Percentiles rank a stretch among this genome's conserved stretches.
phyloP scores from a whole-genome alignment of 2,113 vertebrate genomes.

The Tragelaphus strepsiceros region DNA sequence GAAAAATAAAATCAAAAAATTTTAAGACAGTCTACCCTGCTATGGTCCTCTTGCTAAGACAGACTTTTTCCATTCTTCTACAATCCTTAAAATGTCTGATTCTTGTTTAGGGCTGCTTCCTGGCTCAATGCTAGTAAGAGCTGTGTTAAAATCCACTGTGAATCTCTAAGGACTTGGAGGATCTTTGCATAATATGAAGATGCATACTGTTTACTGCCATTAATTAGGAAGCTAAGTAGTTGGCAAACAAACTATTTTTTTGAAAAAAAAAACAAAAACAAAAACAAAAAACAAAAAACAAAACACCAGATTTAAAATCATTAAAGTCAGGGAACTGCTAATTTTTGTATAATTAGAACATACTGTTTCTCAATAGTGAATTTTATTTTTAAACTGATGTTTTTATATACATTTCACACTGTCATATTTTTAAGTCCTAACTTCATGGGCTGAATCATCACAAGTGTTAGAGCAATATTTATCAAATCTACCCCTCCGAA shows the following conservation, averaged over 20 bases:
- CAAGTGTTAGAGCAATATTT: slow-evolving; percentile 10
- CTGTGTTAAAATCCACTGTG: neutral
- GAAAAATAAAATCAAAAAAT: neutral
- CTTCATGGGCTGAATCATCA: slow-evolving; percentile 7
- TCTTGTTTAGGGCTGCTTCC: neutral
- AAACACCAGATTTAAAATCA: neutral
- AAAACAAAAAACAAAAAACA: neutral
- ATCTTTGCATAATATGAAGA: neutral
- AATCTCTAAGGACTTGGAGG: neutral
- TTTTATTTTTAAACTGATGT: neutral
- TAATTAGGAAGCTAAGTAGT: neutral
- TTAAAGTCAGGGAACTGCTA: neutral
- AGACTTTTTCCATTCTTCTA: neutral
- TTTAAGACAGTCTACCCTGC: neutral
- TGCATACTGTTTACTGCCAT: neutral
- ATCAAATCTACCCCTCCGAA: neutral
- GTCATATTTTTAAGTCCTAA: neutral
- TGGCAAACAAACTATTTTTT: neutral
- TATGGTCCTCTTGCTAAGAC: neutral
- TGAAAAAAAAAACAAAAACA: neutral
- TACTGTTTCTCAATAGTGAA: neutral
- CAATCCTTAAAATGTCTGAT: neutral
- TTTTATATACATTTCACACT: slow-evolving; percentile 6
- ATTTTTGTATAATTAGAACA: neutral
- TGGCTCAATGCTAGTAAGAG: neutral